Evolutionary conservation across 2,888 invertebrate species (phyloP).

Genomic region (Phoenoteleia sp.): DNA sequence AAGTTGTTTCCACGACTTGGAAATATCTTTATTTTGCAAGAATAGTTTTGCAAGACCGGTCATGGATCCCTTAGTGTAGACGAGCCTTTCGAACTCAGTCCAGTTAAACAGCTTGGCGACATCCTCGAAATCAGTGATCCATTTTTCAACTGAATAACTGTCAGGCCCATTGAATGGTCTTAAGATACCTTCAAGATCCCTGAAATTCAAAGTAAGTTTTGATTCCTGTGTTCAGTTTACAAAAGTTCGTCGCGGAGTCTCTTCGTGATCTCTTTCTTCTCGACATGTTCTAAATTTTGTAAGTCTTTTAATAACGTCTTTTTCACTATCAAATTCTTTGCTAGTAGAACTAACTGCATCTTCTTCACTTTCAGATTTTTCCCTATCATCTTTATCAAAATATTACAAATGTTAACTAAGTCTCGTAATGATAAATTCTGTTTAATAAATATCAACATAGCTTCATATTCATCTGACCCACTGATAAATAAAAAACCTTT

Average conservation of each 20-base stretch:
- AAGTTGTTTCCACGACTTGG: conserved; percentile 8
- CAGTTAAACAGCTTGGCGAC: conserved; percentile 27
- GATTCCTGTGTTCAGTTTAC: background rate
- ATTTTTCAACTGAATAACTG: conserved; percentile 2
- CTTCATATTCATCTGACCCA: too few species aligned
- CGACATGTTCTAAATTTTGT: background rate
- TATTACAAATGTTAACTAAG: too few species aligned
- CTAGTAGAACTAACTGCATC: background rate
- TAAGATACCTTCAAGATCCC: background rate
- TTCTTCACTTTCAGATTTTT: background rate
- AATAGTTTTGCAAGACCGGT: conserved; percentile 31
- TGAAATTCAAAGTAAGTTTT: background rate
- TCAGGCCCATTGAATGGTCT: background rate
- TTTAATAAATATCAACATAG: too few species aligned
- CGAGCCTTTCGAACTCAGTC: conserved; percentile 17
- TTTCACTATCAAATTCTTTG: background rate
- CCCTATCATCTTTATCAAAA: too few species aligned
- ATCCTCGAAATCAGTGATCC: background rate
- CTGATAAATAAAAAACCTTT: too few species aligned
- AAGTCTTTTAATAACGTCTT: background rate
- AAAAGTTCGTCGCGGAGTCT: background rate
- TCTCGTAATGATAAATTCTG: too few species aligned
- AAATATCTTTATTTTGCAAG: conserved; percentile 22
- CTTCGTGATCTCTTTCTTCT: background rate
- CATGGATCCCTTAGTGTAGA: conserved; percentile 32